Percentiles rank a stretch among this genome's conserved stretches.
These are phyloP conservation scores for Microctenopoma stevenorrisi DNA, from an alignment of 2,797 vertebrate genomes.

Conservation along the genomic window DNA sequence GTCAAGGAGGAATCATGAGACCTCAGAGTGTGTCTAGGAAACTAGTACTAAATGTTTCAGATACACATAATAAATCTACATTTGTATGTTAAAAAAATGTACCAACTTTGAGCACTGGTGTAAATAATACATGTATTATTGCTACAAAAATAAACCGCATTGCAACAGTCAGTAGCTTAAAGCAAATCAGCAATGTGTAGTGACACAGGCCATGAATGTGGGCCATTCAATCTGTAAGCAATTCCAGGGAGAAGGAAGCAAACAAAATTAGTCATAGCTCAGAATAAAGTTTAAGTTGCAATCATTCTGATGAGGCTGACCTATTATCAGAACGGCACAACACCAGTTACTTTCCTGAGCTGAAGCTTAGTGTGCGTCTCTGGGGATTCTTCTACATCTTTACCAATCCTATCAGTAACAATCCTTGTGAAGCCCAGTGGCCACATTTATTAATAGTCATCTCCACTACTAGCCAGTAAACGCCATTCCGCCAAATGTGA, in stretches of 20 bases:
- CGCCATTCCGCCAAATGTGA: slow-evolving; percentile 41
- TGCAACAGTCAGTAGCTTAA: slow-evolving; percentile 2
- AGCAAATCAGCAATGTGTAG: slow-evolving; percentile 16
- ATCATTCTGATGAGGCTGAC: slow-evolving; percentile 47
- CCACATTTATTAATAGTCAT: slow-evolving; percentile 60
- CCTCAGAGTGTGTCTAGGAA: no score
- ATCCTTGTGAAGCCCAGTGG: slow-evolving; percentile 48
- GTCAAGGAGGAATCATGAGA: no score
- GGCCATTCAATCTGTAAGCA: slow-evolving; percentile 31
- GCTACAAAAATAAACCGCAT: neutral
- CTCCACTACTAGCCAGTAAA: slow-evolving; percentile 44
- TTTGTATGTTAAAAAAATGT: no score
- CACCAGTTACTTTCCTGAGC: slow-evolving; percentile 40
- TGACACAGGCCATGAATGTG: slow-evolving; percentile 9
- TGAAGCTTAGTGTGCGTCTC: slow-evolving; percentile 43
- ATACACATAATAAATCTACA: no score
- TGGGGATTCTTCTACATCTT: slow-evolving; percentile 53
- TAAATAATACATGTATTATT: neutral
- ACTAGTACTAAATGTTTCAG: no score
- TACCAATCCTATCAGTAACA: slow-evolving; percentile 57
- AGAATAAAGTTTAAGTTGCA: slow-evolving; percentile 58
- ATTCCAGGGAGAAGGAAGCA: slow-evolving; percentile 20
- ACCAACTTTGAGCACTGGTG: no score
- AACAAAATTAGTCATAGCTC: slow-evolving; percentile 35
- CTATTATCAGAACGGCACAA: slow-evolving; percentile 35